These are phyloP conservation scores for Ciconia stormi DNA, from an alignment of 2,113 vertebrate genomes.

Conservation along the genomic window DNA sequence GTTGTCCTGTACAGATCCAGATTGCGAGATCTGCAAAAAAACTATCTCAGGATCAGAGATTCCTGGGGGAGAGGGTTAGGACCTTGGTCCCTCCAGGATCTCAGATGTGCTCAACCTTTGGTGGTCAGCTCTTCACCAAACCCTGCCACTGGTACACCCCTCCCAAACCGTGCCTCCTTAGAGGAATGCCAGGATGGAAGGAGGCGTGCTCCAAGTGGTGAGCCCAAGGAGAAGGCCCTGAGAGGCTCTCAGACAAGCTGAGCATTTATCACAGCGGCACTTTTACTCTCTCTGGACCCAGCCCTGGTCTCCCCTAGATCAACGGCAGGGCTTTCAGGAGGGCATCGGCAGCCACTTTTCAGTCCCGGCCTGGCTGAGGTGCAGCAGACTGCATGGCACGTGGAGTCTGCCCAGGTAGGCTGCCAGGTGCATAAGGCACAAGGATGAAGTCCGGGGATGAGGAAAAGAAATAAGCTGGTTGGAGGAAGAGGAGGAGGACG, in stretches of 20 bases:
- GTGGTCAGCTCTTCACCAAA: not conserved
- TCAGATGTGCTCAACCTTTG: not conserved
- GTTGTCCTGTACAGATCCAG: not conserved
- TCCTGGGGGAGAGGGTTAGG: not conserved
- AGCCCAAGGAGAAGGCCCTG: not conserved
- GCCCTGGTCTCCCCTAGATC: not conserved
- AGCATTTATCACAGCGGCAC: not conserved
- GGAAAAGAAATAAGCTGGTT: not conserved
- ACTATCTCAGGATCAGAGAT: not conserved
- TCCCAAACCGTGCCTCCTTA: not conserved
- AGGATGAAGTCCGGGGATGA: not conserved
- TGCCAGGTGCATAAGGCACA: constrained; percentile 22
- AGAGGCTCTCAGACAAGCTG: not conserved
- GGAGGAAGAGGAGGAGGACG: not conserved
- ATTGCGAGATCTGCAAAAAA: not conserved
- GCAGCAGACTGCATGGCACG: not conserved
- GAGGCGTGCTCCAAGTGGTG: not conserved
- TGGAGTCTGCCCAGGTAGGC: not conserved
- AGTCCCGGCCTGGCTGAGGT: not conserved
- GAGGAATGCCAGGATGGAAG: not conserved
- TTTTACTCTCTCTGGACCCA: not conserved
- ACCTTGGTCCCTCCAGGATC: not conserved
- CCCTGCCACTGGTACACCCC: not conserved
- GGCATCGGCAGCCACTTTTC: not conserved
- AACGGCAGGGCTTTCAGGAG: not conserved